Percentiles rank a stretch among this genome's conserved stretches.
Conservation (phyloP, 1,140 invertebrate genomes). For the Aporrectodea caliginosa region DNA sequence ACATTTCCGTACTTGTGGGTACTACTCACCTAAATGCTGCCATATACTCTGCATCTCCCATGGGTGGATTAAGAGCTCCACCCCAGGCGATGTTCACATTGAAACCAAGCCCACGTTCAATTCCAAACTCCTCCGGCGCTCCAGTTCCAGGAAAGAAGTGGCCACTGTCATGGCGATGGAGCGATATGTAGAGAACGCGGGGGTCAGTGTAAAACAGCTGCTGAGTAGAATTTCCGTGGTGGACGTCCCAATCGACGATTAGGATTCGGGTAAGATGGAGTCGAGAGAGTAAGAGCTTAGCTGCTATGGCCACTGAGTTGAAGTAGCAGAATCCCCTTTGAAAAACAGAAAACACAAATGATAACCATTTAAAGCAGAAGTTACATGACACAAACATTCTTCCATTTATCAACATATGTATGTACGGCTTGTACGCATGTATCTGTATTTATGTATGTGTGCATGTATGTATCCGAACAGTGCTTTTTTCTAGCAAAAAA, state of each 20-base stretch:
- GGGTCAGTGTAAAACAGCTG: conserved; percentile 91
- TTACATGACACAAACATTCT: no score
- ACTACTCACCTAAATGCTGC: conserved; percentile 78
- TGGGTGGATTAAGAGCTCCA: conserved; percentile 67
- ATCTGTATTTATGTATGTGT: no score
- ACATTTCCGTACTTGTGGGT: no score
- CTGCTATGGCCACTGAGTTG: conserved; percentile 97
- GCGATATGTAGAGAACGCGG: conserved; percentile 88
- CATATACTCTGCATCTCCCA: conserved; percentile 95
- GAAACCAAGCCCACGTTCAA: conserved; percentile 82
- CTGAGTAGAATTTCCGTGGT: conserved; percentile 99
- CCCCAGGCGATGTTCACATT: conserved; percentile 93
- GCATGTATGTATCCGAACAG: no score
- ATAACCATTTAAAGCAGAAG: no score
- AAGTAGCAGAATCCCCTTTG: conserved; percentile 95
- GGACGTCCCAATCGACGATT: conserved; percentile 98
- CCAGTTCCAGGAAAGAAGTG: conserved; percentile 99
- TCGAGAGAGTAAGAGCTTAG: conserved; percentile 78
- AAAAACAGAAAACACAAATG: no score
- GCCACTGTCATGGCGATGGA: conserved; percentile 98
- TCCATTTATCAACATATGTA: no score
- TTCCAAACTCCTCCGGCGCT: conserved; percentile 81
- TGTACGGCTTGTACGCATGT: no score
- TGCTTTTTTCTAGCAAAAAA: no score
- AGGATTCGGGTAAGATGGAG: conserved; percentile 83